Evolutionary conservation across 2,113 vertebrate species (phyloP).

Genomic region (Alectura lathami): DNA sequence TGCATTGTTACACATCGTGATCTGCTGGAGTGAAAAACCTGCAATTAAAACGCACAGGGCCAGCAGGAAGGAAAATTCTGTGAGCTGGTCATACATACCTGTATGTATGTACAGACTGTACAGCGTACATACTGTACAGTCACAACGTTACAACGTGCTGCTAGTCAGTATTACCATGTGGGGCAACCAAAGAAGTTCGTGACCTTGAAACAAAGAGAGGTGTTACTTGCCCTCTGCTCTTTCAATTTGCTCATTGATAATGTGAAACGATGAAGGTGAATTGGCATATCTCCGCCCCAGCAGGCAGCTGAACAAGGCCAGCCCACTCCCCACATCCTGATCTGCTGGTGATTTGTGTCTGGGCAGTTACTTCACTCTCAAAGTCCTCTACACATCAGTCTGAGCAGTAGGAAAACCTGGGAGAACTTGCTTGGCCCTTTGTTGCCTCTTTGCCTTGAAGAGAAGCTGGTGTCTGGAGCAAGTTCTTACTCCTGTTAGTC

Average conservation of each 20-base stretch:
- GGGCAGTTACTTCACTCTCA: not conserved
- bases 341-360: not conserved
- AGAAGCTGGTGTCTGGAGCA: not conserved
- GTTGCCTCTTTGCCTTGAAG: not conserved
- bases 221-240: not conserved
- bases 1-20: not conserved
- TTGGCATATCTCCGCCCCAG: not conserved
- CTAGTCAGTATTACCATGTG: not conserved
- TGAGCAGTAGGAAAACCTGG: not conserved
- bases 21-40: not conserved
- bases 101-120: too few relatives aligned
- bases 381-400: not conserved
- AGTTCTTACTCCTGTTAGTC: not conserved
- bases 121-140: not conserved
- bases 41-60: not conserved
- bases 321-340: not conserved
- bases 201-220: not conserved
- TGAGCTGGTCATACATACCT: not conserved
- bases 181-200: not conserved
- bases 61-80: not conserved
- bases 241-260: not conserved
- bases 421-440: not conserved
- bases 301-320: not conserved
- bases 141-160: not conserved
- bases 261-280: not conserved